phyloP scores from a whole-genome alignment of 1,140 invertebrate genomes.

The Drosophila cardini region DNA sequence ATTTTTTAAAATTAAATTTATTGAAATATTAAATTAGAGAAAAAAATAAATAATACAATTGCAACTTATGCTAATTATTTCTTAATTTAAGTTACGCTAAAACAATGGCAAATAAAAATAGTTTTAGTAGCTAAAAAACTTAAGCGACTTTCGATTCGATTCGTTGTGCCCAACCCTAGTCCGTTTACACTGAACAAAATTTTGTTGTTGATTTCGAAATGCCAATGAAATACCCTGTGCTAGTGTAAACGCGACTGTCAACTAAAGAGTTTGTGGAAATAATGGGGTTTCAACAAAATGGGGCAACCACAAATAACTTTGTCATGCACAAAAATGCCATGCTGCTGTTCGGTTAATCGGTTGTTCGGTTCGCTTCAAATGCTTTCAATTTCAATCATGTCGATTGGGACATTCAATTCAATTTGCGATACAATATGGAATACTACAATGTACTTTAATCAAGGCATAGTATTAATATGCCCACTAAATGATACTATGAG shows the following conservation, averaged over 20 bases:
- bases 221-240: conserved; percentile 1
- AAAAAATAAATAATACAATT: conserved; percentile 17
- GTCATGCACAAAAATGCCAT: conserved; percentile 85
- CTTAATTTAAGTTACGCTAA: neutral
- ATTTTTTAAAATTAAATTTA: conserved; percentile 15
- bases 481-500: conserved; percentile 21
- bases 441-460: conserved; percentile 46
- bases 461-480: conserved; percentile 15
- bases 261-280: conserved; percentile 29
- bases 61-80: conserved; percentile 10
- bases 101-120: conserved; percentile 10
- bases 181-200: conserved; percentile 19
- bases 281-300: conserved; percentile 14
- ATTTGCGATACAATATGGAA: conserved; percentile 43
- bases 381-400: conserved; percentile 34
- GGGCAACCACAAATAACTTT: conserved; percentile 50
- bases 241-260: conserved; percentile 30
- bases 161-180: neutral
- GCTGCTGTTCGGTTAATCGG: conserved; percentile 73
- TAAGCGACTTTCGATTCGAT: conserved; percentile 8
- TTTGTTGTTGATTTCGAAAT: conserved; percentile 8
- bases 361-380: conserved; percentile 35
- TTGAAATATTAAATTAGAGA: conserved; percentile 14
- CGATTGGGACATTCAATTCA: conserved; percentile 47
- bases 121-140: neutral